Base-by-base conservation (phyloP, 2,113 vertebrate genomes). In the Taurulus bubalis region DNA sequence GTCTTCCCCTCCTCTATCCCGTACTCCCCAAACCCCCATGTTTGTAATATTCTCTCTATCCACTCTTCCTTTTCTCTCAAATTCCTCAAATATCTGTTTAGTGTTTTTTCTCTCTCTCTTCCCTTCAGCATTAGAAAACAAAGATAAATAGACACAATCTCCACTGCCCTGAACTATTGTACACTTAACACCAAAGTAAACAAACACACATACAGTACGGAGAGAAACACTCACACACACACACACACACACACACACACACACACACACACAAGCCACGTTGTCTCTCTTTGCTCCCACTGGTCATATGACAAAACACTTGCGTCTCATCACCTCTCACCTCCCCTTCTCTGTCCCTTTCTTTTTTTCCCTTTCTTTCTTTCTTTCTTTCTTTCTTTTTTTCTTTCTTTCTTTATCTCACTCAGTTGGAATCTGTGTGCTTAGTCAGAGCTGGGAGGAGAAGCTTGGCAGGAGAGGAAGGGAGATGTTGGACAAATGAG, bases 341-440 rank as follows among this genome's bases (percentile, higher is more conserved):
- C 86, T 85, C 77, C 65, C 47, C 30, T 18, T 75, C 62, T 38
- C 66, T 60, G 4, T 72, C n/a, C 11, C 42, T 45, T 45, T 45
- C 42, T 45, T 45, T 15, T 14, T 15, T 15, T 45, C n/a, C n/a
- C 42, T 45, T 45, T 79, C 49, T 78, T 14, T 84, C 30, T 32
- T 32, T 45, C 42, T 45, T 45, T 15, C 14, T 45, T 45, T 15
- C 42, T 45, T 45, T 45, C 42, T 45, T 45, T 15, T 14, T 15
- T 15, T 45, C 42, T 45, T 45, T 79, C 49, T 78, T 14, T 84
- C 79, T 92, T 87, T 90, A 91, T 93, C 89, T 94, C 91, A 91
- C 80, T 51, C 82, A n/a, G 79, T 84, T 90, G 89, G 91, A 94
- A 94, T 94, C 92, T 64, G 79, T 81, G 80, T 76, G 77, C 83